These are phyloP conservation scores for Alosa alosa DNA, from an alignment of 2,113 vertebrate genomes.

Conservation along the genomic window DNA sequence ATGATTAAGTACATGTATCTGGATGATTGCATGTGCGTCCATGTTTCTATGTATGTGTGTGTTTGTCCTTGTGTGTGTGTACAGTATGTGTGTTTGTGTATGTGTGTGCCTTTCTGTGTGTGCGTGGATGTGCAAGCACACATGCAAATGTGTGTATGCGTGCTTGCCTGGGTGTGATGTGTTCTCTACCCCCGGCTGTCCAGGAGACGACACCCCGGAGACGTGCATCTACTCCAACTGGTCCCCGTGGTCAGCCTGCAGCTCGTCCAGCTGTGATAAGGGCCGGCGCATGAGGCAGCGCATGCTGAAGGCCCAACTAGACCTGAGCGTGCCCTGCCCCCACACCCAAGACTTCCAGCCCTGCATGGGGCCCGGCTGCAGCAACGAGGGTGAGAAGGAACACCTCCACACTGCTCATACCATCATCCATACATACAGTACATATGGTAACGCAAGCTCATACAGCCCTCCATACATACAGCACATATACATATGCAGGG, in stretches of 20 bases:
- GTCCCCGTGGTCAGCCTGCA: conserved; percentile 96
- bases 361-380: conserved; percentile 93
- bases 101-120: neutral
- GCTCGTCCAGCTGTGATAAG: conserved; percentile 91
- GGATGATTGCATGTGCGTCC: neutral
- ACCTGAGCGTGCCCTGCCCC: conserved; percentile 86
- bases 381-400: conserved; percentile 79
- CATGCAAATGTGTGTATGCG: neutral
- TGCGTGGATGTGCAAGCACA: neutral
- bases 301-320: conserved; percentile 94
- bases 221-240: conserved; percentile 96
- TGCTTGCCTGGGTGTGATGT: neutral
- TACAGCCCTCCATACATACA: neutral
- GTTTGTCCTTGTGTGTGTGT: neutral
- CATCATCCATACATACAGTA: conserved; percentile 11
- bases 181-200: conserved; percentile 25
- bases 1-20: neutral
- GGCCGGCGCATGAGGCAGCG: conserved; percentile 93
- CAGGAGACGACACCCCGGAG: conserved; percentile 88
- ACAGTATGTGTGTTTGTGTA: neutral
- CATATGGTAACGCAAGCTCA: conserved; percentile 13
- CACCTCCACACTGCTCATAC: conserved; percentile 9
- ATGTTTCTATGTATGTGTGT: neutral
- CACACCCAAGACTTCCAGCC: conserved; percentile 96
- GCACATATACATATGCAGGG: neutral